Percentiles rank a stretch among this genome's conserved stretches.
Evolutionary conservation across 2,113 vertebrate species (phyloP).

Genomic region (Caloenas nicobarica): DNA sequence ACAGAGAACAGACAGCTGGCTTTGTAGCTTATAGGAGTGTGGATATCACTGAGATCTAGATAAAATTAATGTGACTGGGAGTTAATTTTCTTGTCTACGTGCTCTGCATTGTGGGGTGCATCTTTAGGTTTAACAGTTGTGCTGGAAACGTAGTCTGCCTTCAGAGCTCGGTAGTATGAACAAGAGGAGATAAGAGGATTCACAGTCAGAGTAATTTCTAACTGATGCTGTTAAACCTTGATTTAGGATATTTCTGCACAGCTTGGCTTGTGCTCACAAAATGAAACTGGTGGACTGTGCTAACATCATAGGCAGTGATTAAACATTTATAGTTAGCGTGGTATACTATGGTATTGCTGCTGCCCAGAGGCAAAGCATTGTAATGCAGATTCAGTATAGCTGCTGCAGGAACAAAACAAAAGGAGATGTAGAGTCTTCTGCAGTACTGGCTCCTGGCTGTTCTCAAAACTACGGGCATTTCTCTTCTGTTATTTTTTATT

Average conservation of each 20-base stretch:
- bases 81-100: conserved; percentile 56
- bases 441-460: neutral
- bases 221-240: conserved; percentile 55
- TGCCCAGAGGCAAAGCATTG: conserved; percentile 51
- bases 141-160: neutral
- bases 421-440: neutral
- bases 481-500: neutral
- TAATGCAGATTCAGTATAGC: conserved; percentile 51
- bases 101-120: conserved; percentile 39
- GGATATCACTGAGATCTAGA: conserved; percentile 40
- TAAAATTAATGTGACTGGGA: conserved; percentile 18
- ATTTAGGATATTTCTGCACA: conserved; percentile 38
- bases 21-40: conserved; percentile 25
- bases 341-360: conserved; percentile 39
- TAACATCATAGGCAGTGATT: conserved; percentile 50
- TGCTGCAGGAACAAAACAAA: conserved; percentile 39
- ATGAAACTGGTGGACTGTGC: conserved; percentile 34
- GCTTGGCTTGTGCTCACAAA: conserved; percentile 25
- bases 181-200: conserved; percentile 53
- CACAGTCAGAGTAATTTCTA: conserved; percentile 40
- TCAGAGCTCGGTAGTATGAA: conserved; percentile 18
- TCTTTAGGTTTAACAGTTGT: neutral
- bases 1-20: conserved; percentile 8
- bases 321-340: conserved; percentile 32
- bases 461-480: neutral